These are phyloP conservation scores for Montipora capitata DNA, from an alignment of 92 coral and sea anemone genomes.

Conservation along the genomic window DNA sequence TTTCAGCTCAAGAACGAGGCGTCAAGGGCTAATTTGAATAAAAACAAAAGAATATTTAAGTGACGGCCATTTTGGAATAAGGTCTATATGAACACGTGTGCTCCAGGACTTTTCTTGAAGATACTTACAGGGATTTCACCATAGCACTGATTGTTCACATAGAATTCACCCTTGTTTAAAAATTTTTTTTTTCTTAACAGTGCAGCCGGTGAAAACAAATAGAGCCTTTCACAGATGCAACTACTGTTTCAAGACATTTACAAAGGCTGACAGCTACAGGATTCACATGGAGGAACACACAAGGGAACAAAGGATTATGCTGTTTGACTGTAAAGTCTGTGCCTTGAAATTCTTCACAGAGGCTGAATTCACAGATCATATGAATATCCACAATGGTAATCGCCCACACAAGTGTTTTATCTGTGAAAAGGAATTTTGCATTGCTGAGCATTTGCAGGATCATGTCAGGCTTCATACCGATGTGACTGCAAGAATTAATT, in stretches of 20 bases:
- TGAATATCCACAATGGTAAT: constrained; percentile 87
- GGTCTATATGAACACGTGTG: no score
- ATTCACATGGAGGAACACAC: constrained; percentile 80
- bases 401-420: constrained; percentile 89
- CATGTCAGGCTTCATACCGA: constrained; percentile 86
- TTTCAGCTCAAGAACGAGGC: no score
- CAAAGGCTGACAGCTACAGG: constrained; percentile 80
- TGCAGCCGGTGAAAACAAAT: constrained; percentile 61
- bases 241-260: constrained; percentile 87
- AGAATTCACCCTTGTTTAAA: background rate
- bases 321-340: constrained; percentile 89
- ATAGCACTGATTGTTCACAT: background rate
- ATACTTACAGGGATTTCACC: no score
- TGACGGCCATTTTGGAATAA: no score
- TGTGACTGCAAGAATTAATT: constrained; percentile 2
- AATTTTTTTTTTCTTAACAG: constrained; percentile 19
- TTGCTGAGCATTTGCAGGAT: constrained; percentile 86
- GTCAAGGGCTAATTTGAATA: no score
- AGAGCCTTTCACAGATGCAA: constrained; percentile 84
- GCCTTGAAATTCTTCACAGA: constrained; percentile 76
- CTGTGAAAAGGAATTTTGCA: constrained; percentile 87
- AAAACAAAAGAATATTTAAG: no score
- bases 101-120: no score
- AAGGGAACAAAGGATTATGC: constrained; percentile 51
- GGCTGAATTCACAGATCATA: constrained; percentile 85